Base-by-base conservation (phyloP, 2,888 invertebrate genomes). In the Coelogynopora nodosa region DNA sequence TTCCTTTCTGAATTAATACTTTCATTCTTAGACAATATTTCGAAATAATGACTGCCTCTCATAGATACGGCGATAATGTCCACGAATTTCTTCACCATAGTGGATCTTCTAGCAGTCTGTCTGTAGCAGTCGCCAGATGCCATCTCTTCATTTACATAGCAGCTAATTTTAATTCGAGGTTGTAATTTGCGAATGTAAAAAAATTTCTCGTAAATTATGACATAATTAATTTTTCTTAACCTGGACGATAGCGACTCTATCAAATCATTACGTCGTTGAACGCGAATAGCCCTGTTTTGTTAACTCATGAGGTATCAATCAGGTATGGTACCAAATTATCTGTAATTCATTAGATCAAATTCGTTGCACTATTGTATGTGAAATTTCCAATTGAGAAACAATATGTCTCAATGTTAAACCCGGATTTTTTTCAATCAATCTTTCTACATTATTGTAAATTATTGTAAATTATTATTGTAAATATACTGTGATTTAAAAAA, bases 1-100 rank as follows among this genome's bases (percentile, higher is more conserved):
- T 74, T n/a, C 23, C 49, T 49, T 49, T 49, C 49, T 49, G 49
- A 49, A 49, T 49, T 18, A 49, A 49, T 49, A 10, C 49, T 49
- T 49, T 49, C 49, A 49, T 49, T 49, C 49, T 18, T 80, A 27
- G n/a, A 5, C 29, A 80, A 27, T 29, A 80, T n/a, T 80, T 80
- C 80, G n/a, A 82, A 82, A 82, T 82, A 82, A 82, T 82, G 82
- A 82, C n/a, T 31, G 30, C 82, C 82, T 82, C 30, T 31, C 29
- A 2, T 31, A 31, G 82, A 82, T 31, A 82, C 2, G 31, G 82
- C 82, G n/a, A 82, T 31, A 82, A 82, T 82, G 82, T 10, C 82
- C 30, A 82, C 13, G 30, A 31, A 31, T 2, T 82, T 82, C 31
- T 80, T 80, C 81, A 27, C 82, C 82, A 31, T 82, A 18, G 82